Evolutionary conservation across 2,113 vertebrate genomes (phyloP).

Genomic region (Myotis brandtii): DNA sequence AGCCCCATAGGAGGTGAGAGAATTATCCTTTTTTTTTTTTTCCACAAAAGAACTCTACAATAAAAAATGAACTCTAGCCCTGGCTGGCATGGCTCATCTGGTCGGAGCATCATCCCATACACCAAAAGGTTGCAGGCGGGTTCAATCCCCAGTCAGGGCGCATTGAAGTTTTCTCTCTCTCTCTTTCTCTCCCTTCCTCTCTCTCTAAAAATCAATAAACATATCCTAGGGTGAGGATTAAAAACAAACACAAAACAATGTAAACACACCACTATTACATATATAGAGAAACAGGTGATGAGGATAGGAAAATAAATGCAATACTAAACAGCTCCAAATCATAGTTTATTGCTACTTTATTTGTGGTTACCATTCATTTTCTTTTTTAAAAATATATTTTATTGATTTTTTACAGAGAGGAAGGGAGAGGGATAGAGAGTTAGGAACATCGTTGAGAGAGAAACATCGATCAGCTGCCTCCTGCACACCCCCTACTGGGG

Average conservation of each 20-base stretch:
- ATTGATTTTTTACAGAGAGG: no score
- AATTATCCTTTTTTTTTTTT: conserved; percentile 27
- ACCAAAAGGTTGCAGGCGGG: not conserved
- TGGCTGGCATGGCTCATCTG: not conserved
- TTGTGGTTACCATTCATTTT: conserved; percentile 6
- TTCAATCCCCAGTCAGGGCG: not conserved
- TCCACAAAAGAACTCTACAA: not conserved
- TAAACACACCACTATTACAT: not conserved
- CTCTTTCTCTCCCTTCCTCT: not conserved
- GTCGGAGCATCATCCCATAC: not conserved
- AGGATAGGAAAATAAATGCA: not conserved
- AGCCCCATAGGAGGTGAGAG: not conserved
- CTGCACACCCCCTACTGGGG: no score
- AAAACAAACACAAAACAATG: not conserved
- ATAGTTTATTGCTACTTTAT: not conserved
- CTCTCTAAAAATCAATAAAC: not conserved
- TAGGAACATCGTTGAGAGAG: no score
- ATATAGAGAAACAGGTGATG: not conserved
- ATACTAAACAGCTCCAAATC: not conserved
- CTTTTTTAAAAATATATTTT: not conserved
- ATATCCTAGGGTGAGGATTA: not conserved
- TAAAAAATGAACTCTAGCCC: not conserved
- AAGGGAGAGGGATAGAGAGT: no score
- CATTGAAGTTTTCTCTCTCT: not conserved
- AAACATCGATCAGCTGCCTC: no score